Conservation (phyloP, 2,888 invertebrate genomes). For the Parasteatoda lunata region DNA sequence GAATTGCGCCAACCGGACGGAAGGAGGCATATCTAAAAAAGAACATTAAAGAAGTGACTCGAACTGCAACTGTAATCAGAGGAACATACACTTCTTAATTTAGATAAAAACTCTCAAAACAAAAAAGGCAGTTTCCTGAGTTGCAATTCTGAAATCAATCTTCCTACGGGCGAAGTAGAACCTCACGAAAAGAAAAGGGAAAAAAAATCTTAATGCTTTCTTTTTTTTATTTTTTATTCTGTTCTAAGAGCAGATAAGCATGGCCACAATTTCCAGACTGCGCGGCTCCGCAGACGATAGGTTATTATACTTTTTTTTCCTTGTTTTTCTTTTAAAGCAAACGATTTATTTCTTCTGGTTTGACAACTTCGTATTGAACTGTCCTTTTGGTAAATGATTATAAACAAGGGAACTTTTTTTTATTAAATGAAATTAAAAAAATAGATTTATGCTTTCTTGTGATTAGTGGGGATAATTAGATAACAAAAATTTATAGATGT, state of each 20-base stretch:
- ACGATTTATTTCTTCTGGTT: constrained; percentile 45
- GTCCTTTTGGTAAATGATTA: constrained; percentile 28
- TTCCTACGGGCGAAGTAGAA: constrained; percentile 16
- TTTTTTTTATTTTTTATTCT: constrained; percentile 11
- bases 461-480: constrained; percentile 15
- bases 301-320: constrained; percentile 48
- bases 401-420: constrained; percentile 6
- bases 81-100: constrained; percentile 63
- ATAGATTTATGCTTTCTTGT: background rate
- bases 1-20: constrained; percentile 29
- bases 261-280: constrained; percentile 53
- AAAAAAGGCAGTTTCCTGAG: constrained; percentile 53
- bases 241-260: constrained; percentile 28
- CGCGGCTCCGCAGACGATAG: constrained; percentile 47
- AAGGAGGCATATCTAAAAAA: constrained; percentile 24
- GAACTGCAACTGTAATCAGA: constrained; percentile 52
- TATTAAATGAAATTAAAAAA: no score
- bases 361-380: constrained; percentile 33
- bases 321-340: background rate
- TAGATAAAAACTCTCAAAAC: constrained; percentile 57
- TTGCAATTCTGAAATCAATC: constrained; percentile 54
- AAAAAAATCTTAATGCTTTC: constrained; percentile 8
- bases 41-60: constrained; percentile 51
- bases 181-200: constrained; percentile 7
- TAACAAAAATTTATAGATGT: constrained; percentile 39